A percentile compares a stretch with the other conserved stretches of the same genome.
Conservation (phyloP, 2,888 invertebrate species). For the Arctia plantaginis region DNA sequence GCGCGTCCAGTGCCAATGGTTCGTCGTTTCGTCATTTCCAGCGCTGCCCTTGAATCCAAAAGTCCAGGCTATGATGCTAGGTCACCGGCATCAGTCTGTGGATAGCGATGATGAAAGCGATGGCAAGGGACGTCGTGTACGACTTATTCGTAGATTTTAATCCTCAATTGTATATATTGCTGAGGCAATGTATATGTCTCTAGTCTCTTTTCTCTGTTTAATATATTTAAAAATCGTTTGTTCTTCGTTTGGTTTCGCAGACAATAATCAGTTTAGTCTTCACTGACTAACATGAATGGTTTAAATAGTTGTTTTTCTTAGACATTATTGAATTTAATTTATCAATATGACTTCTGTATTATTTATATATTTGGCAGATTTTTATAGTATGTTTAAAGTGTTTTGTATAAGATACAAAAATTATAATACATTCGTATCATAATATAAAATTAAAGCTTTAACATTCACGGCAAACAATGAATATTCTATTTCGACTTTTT, state of each 20-base stretch:
- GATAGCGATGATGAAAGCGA: slow-evolving; percentile 84
- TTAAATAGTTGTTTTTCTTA: not conserved
- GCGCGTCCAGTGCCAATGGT: slow-evolving; percentile 82
- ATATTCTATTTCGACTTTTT: slow-evolving; percentile 14
- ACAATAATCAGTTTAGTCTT: slow-evolving; percentile 1
- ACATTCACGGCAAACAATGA: slow-evolving; percentile 43
- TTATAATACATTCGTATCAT: slow-evolving; percentile 8
- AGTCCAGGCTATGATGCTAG: slow-evolving; percentile 78
- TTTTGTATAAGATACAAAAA: slow-evolving; percentile 7
- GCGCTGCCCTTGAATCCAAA: slow-evolving; percentile 82
- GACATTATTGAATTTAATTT: slow-evolving; percentile 3
- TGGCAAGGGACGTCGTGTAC: slow-evolving; percentile 75
- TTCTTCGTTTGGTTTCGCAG: slow-evolving; percentile 19
- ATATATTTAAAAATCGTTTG: not conserved
- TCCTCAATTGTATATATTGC: slow-evolving; percentile 41
- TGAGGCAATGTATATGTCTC: not conserved
- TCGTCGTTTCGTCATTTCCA: slow-evolving; percentile 87
- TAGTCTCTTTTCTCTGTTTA: slow-evolving; percentile 29
- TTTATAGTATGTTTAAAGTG: not conserved
- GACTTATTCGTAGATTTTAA: slow-evolving; percentile 83
- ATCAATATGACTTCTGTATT: not conserved
- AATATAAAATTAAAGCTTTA: slow-evolving; percentile 10
- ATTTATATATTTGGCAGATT: slow-evolving; percentile 17
- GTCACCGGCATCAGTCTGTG: slow-evolving; percentile 74
- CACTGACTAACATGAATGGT: not conserved